Base-by-base conservation (phyloP, 2,888 invertebrate species). In the Globia sparganii region DNA sequence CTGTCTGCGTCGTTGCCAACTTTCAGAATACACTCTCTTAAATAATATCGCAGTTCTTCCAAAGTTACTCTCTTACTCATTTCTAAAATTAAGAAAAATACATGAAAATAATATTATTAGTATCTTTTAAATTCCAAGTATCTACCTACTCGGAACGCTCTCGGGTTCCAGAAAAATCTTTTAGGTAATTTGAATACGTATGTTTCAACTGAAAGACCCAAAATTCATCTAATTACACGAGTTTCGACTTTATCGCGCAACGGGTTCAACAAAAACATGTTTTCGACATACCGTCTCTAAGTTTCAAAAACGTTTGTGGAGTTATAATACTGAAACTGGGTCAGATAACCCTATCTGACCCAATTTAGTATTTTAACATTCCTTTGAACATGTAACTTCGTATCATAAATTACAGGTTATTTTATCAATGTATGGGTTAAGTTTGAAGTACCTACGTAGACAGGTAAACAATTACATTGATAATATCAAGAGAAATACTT, bases 151-250 rank as follows among this genome's bases (percentile, higher is more conserved):
- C 58, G 2, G 65, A 78, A 65, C 46, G 34, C 40, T 46, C 4
- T 6, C 25, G 0, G 1, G 9, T 46, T 34, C 15, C 34, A 34
- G 15, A 56, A 69, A 65, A 72, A 69, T 70, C 18, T 53, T 68
- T 65, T 61, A n/a, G n/a, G n/a, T n/a, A 64, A 69, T 28, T 40
- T 31, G 11, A 72, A 72, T 72, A 61, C 40, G 11, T 53, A 43
- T 49, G 43, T 53, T 75, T 46, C 59, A 37, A 53, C 67, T 68
- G 28, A 69, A 53, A 79, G 28, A 65, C 53, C 59, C 69, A 28
- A 53, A 72, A 75, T 78, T 70, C n/a, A 67, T 59, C 46, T 79
- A 73, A 79, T 79, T 79, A 72, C 40, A 37, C 1, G 62, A 75
- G 59, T 78, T 78, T 66, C 13, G 2, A 43, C 46, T 49, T 59